A percentile compares a stretch with the other conserved stretches of the same genome.
phyloP scores from a whole-genome alignment of 1,140 invertebrate species.

The Episyrphus balteatus region DNA sequence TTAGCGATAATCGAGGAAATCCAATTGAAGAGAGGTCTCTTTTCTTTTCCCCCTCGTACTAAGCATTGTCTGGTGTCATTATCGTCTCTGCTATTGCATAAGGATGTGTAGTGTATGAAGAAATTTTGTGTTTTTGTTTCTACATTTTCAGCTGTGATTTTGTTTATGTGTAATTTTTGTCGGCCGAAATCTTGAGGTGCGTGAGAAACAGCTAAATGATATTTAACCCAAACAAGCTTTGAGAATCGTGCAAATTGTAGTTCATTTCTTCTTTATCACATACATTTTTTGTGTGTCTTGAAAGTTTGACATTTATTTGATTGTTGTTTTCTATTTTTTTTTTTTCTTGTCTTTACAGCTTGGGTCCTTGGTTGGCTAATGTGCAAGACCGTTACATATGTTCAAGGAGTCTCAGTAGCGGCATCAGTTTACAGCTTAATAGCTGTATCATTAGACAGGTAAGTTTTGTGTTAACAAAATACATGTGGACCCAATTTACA shows the following conservation, averaged over 20 bases:
- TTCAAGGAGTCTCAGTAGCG: constrained; percentile 87
- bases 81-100: no score
- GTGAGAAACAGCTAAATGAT: no score
- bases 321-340: constrained; percentile 6
- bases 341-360: constrained; percentile 52
- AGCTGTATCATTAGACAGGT: constrained; percentile 89
- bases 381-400: constrained; percentile 89
- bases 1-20: background rate
- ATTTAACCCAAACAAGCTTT: no score
- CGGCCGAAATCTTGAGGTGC: no score
- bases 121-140: no score
- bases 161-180: no score
- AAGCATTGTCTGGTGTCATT: no score
- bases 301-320: constrained; percentile 1
- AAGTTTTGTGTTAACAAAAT: constrained; percentile 34
- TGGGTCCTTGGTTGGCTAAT: constrained; percentile 88
- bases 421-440: constrained; percentile 90
- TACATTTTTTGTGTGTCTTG: background rate
- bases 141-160: no score
- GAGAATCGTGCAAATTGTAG: no score
- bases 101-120: no score
- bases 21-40: background rate
- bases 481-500: background rate
- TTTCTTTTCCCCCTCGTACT: background rate
- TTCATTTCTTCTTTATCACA: background rate